Evolutionary conservation across 2,888 invertebrate species (phyloP).

Genomic region (Drosophila monieri): DNA sequence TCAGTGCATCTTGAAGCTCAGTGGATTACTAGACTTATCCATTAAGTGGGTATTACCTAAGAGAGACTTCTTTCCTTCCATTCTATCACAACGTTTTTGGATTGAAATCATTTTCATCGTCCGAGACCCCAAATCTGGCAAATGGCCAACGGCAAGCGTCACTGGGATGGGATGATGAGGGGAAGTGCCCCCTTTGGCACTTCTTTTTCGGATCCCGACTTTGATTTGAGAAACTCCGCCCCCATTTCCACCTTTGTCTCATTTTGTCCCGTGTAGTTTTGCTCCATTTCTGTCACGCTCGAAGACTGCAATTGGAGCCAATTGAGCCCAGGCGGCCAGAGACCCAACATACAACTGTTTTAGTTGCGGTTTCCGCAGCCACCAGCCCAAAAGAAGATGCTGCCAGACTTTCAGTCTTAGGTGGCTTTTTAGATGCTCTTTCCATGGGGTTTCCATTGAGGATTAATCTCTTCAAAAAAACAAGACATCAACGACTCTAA

Average conservation of each 20-base stretch:
- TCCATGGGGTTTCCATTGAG: background rate
- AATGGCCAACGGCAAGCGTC: constrained; percentile 51
- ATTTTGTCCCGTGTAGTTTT: constrained; percentile 53
- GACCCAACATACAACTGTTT: constrained; percentile 61
- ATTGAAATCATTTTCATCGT: constrained; percentile 74
- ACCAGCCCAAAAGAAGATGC: constrained; percentile 8
- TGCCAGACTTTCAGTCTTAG: background rate
- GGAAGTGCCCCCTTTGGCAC: background rate
- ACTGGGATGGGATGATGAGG: background rate
- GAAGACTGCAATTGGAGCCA: constrained; percentile 80
- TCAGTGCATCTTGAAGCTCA: background rate
- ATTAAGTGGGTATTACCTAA: background rate
- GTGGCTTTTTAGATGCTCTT: background rate
- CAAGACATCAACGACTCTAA: no score
- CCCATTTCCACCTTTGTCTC: constrained; percentile 51
- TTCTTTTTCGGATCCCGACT: background rate
- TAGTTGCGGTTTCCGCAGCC: constrained; percentile 59
- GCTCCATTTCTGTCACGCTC: constrained; percentile 80
- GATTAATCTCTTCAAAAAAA: no score
- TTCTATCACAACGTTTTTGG: constrained; percentile 42
- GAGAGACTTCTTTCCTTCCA: background rate
- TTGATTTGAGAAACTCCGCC: constrained; percentile 23
- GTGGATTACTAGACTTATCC: background rate
- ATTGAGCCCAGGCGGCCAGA: constrained; percentile 56
- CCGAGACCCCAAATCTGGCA: background rate